Conservation (phyloP, 2,888 invertebrate genomes). For the Leucania comma region DNA sequence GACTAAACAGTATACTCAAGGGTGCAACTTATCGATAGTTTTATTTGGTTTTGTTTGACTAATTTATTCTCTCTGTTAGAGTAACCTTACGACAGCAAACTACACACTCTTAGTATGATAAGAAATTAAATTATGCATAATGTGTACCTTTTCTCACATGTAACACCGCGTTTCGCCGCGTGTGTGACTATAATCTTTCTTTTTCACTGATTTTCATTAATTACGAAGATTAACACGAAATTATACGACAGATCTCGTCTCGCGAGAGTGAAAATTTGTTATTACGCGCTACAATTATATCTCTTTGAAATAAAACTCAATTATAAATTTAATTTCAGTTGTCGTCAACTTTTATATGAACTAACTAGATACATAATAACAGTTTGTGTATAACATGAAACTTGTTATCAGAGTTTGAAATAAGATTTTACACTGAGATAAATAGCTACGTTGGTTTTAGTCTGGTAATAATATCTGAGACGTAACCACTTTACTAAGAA, state of each 20-base stretch:
- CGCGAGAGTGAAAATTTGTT: conserved; percentile 74
- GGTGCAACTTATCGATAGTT: not conserved
- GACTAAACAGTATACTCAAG: too few species aligned
- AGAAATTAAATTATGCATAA: conserved; percentile 3
- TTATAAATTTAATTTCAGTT: conserved; percentile 71
- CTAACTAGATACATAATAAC: conserved; percentile 28
- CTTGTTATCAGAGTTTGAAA: conserved; percentile 48
- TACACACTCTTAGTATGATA: not conserved
- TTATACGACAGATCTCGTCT: conserved; percentile 69
- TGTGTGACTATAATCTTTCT: conserved; percentile 56
- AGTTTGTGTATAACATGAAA: conserved; percentile 58
- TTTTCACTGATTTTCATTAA: conserved; percentile 72
- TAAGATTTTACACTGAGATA: conserved; percentile 45
- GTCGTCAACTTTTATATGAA: conserved; percentile 58
- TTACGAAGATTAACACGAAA: conserved; percentile 71
- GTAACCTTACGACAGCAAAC: not conserved
- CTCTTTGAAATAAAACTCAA: conserved; percentile 73
- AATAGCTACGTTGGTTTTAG: conserved; percentile 32
- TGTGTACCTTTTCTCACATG: conserved; percentile 16
- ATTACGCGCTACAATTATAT: conserved; percentile 68
- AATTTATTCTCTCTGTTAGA: not conserved
- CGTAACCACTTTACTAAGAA: conserved; percentile 39
- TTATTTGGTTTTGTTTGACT: not conserved
- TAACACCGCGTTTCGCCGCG: conserved; percentile 17
- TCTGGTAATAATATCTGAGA: conserved; percentile 14